Evolutionary conservation across 2,888 invertebrate species (phyloP), one percentile per base, ranked within the genome.

Genomic region (Leptopterna dolabrata): DNA sequence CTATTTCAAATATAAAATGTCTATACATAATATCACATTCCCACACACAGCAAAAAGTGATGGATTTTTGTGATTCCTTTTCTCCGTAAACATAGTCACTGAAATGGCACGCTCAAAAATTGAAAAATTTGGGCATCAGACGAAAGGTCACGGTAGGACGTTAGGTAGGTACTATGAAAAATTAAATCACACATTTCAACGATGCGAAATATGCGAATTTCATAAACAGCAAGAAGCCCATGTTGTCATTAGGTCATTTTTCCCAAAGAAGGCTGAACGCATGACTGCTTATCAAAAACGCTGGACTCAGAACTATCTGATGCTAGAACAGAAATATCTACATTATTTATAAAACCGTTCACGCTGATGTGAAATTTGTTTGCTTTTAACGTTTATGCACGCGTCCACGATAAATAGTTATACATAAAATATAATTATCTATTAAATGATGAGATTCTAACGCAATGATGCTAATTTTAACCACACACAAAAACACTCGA

Each of bases 61-160:
- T 78, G 16, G 6, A 36, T 24, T 45, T 45, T n/a, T 1, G 4
- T 14, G 36, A 19, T 73, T 14, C 19, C 43, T 78, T 45, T 19
- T 45, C 78, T 43, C n/a, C 3, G 24, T 45, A 78, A 45, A 9
- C 63, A 63, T 63, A 24, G 43, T 78, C 78, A 78, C 41, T 45
- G 78, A 78, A 78, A 78, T 78, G 78, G 78, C 78, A 78, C 78
- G 45, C 78, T 24, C 78, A 45, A 73, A 78, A 45, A 78, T 45
- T 78, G 41, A 24, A 43, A 47, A 47, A 3, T 47, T 13, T 47
- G 13, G 47, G 47, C 47, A 16, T 30, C 36, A 19, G 76, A 36
- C 76, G 16, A 76, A 76, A 76, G n/a, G n/a, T 76, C 30, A 29
- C 27, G 24, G 76, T n/a, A n/a, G n/a, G n/a, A n/a, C n/a, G n/a